Base-by-base conservation (phyloP, 2,113 vertebrate genomes). In the Coryphaenoides rupestris region DNA sequence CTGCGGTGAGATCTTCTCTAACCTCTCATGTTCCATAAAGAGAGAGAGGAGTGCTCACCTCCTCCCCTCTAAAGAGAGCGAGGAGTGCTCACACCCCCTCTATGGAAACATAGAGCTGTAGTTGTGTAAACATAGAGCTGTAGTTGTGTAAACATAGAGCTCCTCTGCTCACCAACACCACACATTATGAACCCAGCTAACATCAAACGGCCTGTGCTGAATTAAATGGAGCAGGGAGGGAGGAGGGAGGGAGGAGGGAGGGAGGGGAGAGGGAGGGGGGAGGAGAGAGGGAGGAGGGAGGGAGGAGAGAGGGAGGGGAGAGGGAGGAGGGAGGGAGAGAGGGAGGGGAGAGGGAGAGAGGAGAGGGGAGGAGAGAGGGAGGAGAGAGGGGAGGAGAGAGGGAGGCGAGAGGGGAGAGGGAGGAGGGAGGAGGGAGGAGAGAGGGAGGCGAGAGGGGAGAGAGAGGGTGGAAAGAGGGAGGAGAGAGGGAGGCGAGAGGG, bases 191-290 rank as follows among this genome's bases (percentile, higher is more conserved):
- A 86, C 84, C 28, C 80, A 49, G 33, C 87, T 45, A 70, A 89
- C 90, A 87, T 94, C 90, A 92, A 91, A 40, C 93, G 76, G 77
- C 82, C 74, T 74, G 72, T 69, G 76, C 84, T 74, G 84, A 85
- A 87, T 82, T 79, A 78, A 78, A 84, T 63, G 77, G 62, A 78
- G 69, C 75, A 76, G 68, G 79, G 66, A 63, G 75, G n/a, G 76
- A 74, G 68, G 69, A 77, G 22, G 72, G 67, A 61, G 66, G 69
- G 74, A 76, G 55, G 69, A 72, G 76, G 47, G 69, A 84, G 83
- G 70, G 19, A 55, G n/a, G 19, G 53, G 53, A 4, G 10, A 54
- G 4, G n/a, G 12, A 10, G 17, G 5, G 9, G 19, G 53, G 53
- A 5, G 49, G 17, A 21, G 9, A 19, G 53, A 55, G 53, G n/a